Conservation (phyloP, 2,888 invertebrate genomes). For the Ophion obscuratus region DNA sequence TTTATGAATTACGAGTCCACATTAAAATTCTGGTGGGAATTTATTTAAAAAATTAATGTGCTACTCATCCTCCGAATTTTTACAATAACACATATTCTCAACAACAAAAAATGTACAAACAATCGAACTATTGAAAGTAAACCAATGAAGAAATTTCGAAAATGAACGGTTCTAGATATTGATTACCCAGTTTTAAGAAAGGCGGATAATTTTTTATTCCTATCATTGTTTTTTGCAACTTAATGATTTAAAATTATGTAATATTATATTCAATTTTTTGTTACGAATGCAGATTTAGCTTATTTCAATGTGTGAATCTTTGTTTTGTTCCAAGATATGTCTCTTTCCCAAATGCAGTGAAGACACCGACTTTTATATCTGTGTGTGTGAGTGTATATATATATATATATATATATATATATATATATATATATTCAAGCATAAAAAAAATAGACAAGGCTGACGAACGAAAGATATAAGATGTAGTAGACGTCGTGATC, state of each 20-base stretch:
- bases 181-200: too few relatives aligned
- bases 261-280: background rate
- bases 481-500: constrained; percentile 23
- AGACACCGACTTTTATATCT: too few relatives aligned
- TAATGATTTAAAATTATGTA: background rate
- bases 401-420: too few relatives aligned
- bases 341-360: too few relatives aligned
- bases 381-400: background rate
- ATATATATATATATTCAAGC: background rate
- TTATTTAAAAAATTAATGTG: background rate
- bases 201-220: too few relatives aligned
- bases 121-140: too few relatives aligned
- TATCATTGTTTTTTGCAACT: too few relatives aligned
- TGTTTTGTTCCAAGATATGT: too few relatives aligned
- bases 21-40: background rate
- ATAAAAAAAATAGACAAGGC: background rate
- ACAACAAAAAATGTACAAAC: too few relatives aligned
- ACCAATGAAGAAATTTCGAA: too few relatives aligned
- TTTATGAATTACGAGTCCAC: background rate
- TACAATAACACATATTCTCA: background rate
- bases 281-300: background rate
- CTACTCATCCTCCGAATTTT: background rate
- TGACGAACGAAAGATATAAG: background rate
- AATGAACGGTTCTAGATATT: too few relatives aligned
- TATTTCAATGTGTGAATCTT: background rate